These are phyloP conservation scores for Pangasius mekongensis DNA, from an alignment of 2,797 vertebrate species.

Conservation along the genomic window DNA sequence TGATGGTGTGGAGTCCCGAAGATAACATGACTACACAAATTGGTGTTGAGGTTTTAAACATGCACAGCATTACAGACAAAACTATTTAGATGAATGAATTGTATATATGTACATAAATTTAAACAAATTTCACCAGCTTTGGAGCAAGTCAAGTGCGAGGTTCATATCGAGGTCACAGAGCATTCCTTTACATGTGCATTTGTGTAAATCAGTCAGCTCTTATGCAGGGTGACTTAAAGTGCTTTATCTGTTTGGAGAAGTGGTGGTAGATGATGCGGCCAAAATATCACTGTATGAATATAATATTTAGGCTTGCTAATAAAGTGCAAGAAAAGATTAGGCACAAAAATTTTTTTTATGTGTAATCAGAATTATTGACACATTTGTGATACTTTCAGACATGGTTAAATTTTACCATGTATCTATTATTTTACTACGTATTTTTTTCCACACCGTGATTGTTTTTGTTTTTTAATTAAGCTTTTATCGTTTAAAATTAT, in stretches of 20 bases:
- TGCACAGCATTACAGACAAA: neutral
- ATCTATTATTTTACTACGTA: neutral
- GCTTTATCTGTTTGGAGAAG: neutral
- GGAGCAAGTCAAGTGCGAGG: neutral
- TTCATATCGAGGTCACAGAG: neutral
- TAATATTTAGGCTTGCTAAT: neutral
- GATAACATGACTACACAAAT: neutral
- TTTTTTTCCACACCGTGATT: neutral
- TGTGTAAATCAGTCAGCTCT: neutral
- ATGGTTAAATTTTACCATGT: neutral
- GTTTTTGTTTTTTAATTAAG: neutral
- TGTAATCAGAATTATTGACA: neutral
- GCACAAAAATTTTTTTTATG: neutral
- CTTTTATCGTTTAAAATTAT: neutral
- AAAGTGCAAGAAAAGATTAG: neutral
- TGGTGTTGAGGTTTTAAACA: neutral
- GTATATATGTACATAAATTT: neutral
- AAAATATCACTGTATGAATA: neutral
- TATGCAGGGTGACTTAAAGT: neutral
- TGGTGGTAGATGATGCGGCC: too few relatives aligned
- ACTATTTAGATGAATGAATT: neutral
- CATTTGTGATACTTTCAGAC: neutral
- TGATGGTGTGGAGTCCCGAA: neutral
- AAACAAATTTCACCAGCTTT: neutral
- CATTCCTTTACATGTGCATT: constrained; percentile 9